phyloP scores from a whole-genome alignment of 1,140 invertebrate genomes.

The Diachasma alloeum region DNA sequence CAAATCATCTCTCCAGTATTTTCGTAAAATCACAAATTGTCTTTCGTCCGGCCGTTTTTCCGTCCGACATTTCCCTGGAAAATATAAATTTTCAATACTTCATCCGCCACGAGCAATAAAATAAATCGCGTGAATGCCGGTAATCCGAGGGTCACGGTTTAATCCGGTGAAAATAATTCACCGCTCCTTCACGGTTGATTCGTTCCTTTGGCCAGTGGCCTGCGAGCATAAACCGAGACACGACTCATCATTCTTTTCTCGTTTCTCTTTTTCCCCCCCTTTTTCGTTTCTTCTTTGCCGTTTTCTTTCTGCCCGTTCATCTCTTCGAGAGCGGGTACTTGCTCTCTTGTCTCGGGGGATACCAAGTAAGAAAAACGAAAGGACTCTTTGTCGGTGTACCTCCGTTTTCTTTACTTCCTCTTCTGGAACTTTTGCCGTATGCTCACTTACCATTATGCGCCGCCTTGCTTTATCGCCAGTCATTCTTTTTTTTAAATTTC shows the following conservation, averaged over 20 bases:
- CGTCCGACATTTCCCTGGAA: too few relatives aligned
- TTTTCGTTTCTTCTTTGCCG: not conserved
- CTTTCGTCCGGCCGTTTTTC: too few relatives aligned
- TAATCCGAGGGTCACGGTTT: not conserved
- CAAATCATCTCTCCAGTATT: too few relatives aligned
- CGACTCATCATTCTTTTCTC: slow-evolving; percentile 15
- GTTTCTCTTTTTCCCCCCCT: not conserved
- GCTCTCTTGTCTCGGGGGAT: not conserved
- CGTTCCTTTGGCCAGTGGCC: slow-evolving; percentile 1
- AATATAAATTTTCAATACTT: not conserved
- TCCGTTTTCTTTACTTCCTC: not conserved
- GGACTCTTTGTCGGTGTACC: not conserved
- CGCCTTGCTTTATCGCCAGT: not conserved
- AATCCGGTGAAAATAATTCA: slow-evolving; percentile 30
- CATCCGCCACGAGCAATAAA: not conserved
- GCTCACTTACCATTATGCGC: not conserved
- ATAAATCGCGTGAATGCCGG: not conserved
- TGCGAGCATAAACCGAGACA: slow-evolving; percentile 1
- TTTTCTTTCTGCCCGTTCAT: not conserved
- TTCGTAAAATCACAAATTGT: too few relatives aligned
- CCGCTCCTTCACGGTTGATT: slow-evolving; percentile 27
- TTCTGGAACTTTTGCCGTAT: not conserved
- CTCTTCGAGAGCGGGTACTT: not conserved
- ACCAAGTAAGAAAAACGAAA: not conserved
- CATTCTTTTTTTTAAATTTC: not conserved